Base-by-base conservation (phyloP, 2,797 vertebrate genomes). In the Melanogrammus aeglefinus region DNA sequence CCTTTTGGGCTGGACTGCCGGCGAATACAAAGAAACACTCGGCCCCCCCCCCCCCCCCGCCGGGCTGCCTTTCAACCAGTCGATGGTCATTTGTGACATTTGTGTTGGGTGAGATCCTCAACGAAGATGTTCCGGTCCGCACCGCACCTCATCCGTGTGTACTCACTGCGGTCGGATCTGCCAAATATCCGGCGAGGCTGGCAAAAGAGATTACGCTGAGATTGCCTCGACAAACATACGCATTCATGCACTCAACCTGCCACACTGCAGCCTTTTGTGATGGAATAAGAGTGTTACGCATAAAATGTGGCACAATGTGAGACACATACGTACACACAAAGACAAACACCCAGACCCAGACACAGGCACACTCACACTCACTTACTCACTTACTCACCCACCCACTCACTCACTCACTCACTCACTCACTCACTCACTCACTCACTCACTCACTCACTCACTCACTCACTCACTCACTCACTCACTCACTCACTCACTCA, bases 1-100 rank as follows among this genome's bases (percentile, higher is more conserved):
- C 90, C 89, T 91, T 89, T 89, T 74, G 74, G 73, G 36, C 79
- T 80, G 78, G 82, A 82, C 76, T 78, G 82, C 66, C 73, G 82
- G 82, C 73, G 14, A 21, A 36, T 35, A 41, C 0, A 3, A 39
- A 71, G 24, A 21, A 6, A 7, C 70, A 38, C 75, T 71, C 72
- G 70, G 41, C 72, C 36, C 44, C 77, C 79, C 51, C 36, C n/a
- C 38, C 39, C 74, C n/a, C 27, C 35, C 4, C 31, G 10, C 35
- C 9, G 8, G 6, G 77, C 35, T 57, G 73, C 80, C 76, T 71
- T 77, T 72, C 66, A 18, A 7, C 6, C 36, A 21, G 31, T 72
- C 41, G n/a, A 77, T n/a, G 71, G 10, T 18, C 39, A 10, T 27
- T 24, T 74, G 24, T 63, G 63, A 13, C 33, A 63, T 80, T 7